Conservation (phyloP, 2,113 vertebrate species). For the Mesembrinibis cayennensis region DNA sequence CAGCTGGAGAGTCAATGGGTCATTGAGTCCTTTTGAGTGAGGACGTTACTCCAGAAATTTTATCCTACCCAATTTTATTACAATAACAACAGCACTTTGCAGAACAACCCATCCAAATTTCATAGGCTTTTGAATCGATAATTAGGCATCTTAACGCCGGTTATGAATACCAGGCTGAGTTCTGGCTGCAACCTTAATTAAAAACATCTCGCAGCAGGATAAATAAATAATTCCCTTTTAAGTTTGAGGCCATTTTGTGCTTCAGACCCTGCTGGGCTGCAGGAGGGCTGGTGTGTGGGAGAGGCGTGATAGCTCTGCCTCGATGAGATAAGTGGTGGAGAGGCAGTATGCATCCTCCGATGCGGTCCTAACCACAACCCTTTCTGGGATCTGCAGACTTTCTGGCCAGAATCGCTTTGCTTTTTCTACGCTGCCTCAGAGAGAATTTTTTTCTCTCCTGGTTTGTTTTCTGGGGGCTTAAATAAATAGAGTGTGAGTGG, state of each 20-base stretch:
- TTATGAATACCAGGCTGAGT: neutral
- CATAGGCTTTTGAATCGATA: neutral
- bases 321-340: neutral
- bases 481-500: neutral
- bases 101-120: constrained; percentile 2
- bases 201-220: constrained; percentile 19
- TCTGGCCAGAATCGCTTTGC: neutral
- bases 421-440: neutral
- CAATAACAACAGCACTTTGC: neutral
- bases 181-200: constrained; percentile 26
- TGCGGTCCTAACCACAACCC: neutral
- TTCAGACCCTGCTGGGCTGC: constrained; percentile 18
- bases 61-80: neutral
- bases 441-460: neutral
- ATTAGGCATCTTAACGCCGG: neutral
- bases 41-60: neutral
- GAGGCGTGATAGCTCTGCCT: constrained; percentile 17
- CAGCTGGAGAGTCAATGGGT: neutral
- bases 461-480: neutral
- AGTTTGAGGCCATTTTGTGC: constrained; percentile 6
- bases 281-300: constrained; percentile 38
- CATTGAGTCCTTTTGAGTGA: neutral
- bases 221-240: constrained; percentile 66
- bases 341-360: neutral
- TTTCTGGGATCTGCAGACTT: neutral